Evolutionary conservation across 2,113 vertebrate species (phyloP).

Genomic region (Suncus etruscus): DNA sequence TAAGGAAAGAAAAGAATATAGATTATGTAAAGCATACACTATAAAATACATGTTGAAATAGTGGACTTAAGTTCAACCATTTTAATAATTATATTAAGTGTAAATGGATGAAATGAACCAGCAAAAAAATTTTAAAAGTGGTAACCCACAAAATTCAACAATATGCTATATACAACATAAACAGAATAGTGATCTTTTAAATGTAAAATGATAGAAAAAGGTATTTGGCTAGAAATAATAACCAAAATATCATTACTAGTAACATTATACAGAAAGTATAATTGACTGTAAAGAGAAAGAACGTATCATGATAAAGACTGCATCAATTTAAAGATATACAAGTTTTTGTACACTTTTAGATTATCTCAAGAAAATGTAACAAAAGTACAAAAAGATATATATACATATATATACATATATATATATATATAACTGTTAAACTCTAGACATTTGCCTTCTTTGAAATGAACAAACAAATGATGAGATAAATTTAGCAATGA

Average conservation of each 20-base stretch:
- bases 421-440: no score
- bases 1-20: constrained; percentile 44
- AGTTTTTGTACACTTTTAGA: not conserved
- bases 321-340: not conserved
- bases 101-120: constrained; percentile 2
- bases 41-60: not conserved
- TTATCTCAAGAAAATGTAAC: not conserved
- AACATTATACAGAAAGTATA: constrained; percentile 7
- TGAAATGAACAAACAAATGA: not conserved
- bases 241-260: not conserved
- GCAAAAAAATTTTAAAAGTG: constrained; percentile 36
- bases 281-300: constrained; percentile 11
- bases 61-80: not conserved
- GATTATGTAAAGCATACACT: constrained; percentile 10
- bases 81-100: constrained; percentile 3
- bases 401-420: no score
- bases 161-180: constrained; percentile 5
- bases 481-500: not conserved
- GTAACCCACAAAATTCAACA: constrained; percentile 35
- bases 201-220: constrained; percentile 9
- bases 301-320: not conserved
- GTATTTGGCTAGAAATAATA: constrained; percentile 11
- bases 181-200: not conserved
- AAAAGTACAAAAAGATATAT: not conserved
- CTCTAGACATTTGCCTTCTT: not conserved